These are phyloP conservation scores for Maccullochella peelii DNA, from an alignment of 2,113 vertebrate genomes.

Conservation along the genomic window DNA sequence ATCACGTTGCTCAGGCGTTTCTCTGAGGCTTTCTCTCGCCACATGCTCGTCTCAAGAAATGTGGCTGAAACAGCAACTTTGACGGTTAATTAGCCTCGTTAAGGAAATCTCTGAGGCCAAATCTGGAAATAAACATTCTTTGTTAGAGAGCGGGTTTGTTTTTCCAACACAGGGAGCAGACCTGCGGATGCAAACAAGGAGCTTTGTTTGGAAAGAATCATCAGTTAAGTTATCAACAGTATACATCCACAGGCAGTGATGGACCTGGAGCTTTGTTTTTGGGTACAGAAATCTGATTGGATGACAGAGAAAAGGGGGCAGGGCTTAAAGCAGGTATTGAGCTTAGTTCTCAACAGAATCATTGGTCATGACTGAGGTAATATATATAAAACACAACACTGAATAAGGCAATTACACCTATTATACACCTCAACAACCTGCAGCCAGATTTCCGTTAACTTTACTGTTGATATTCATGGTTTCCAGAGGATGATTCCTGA, in stretches of 20 bases:
- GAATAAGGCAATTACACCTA: neutral
- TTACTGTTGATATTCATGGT: neutral
- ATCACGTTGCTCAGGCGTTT: conserved; percentile 50
- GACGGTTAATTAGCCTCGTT: conserved; percentile 75
- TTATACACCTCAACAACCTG: too few species aligned
- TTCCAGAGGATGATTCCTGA: neutral
- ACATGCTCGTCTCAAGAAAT: conserved; percentile 1
- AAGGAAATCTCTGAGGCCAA: conserved; percentile 66
- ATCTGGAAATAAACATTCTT: conserved; percentile 70
- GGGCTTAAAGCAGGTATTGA: neutral
- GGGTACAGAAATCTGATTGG: neutral
- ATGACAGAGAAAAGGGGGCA: neutral
- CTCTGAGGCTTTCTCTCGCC: conserved; percentile 67
- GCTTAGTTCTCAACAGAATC: neutral
- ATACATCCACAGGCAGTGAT: neutral
- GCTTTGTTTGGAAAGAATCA: conserved; percentile 14
- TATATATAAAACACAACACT: neutral
- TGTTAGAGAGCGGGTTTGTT: conserved; percentile 47
- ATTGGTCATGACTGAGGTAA: neutral
- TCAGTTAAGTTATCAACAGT: neutral
- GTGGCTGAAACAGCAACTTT: conserved; percentile 71
- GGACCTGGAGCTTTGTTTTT: neutral
- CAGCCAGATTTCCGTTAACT: too few species aligned
- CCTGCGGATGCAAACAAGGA: conserved; percentile 8
- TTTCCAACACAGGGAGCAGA: conserved; percentile 9